Conservation (phyloP, 1,140 invertebrate species). For the Conus ventricosus region DNA sequence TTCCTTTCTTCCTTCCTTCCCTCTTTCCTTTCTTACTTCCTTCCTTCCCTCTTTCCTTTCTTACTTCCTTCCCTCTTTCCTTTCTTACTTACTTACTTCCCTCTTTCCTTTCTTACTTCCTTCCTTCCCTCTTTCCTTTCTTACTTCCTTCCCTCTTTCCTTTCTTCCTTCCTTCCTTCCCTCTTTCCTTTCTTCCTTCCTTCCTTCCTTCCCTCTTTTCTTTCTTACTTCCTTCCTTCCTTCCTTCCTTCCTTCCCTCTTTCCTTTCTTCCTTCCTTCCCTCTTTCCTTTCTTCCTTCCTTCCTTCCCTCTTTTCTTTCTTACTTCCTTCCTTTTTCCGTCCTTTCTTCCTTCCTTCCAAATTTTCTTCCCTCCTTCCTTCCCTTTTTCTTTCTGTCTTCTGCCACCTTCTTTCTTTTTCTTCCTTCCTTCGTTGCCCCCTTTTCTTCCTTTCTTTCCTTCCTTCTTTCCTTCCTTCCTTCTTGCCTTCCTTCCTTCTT, state of each 20-base stretch:
- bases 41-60: neutral
- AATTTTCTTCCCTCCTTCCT: neutral
- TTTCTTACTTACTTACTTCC: neutral
- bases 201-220: too few relatives aligned
- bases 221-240: neutral
- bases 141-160: neutral
- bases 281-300: too few relatives aligned
- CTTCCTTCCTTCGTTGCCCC: too few relatives aligned
- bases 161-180: conserved; percentile 8
- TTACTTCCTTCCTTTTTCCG: too few relatives aligned
- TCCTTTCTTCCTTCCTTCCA: too few relatives aligned
- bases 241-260: conserved; percentile 13
- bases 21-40: neutral
- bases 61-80: neutral
- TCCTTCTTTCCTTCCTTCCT: too few relatives aligned
- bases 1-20: too few relatives aligned
- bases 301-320: too few relatives aligned
- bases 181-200: neutral
- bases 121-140: neutral
- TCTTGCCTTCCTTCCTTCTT: too few relatives aligned
- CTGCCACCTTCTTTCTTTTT: too few relatives aligned
- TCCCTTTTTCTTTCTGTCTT: neutral
- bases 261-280: neutral
- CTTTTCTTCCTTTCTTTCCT: too few relatives aligned
- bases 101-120: neutral